Conservation (phyloP, 2,888 invertebrate species). For the Andrena fulva region DNA sequence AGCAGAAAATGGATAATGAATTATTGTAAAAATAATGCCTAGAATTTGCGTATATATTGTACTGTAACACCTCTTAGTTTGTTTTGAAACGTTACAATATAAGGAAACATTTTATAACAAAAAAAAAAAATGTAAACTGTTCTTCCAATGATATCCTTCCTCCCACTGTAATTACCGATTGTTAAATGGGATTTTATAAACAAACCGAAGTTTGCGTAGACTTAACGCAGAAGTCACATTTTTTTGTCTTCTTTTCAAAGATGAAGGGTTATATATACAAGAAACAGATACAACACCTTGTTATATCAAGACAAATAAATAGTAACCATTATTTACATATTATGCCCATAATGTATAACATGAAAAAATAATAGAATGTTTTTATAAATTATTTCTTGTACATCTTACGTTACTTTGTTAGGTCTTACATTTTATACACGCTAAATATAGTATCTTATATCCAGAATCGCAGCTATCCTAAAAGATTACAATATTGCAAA, state of each 20-base stretch:
- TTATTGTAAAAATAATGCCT: conserved; percentile 83
- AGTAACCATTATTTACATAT: conserved; percentile 67
- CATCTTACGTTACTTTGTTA: conserved; percentile 47
- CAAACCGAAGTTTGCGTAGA: neutral
- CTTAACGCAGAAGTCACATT: neutral
- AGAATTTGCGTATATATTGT: conserved; percentile 82
- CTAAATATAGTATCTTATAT: conserved; percentile 43
- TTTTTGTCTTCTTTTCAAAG: neutral
- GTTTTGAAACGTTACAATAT: conserved; percentile 83
- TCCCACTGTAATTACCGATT: conserved; percentile 9
- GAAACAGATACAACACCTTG: conserved; percentile 40
- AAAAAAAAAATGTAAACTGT: conserved; percentile 21
- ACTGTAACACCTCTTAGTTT: conserved; percentile 82
- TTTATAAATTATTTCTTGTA: conserved; percentile 54
- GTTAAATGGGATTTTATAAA: conserved; percentile 1
- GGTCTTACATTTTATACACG: conserved; percentile 44
- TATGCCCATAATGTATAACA: conserved; percentile 54
- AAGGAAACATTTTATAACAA: conserved; percentile 84
- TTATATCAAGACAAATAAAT: conserved; percentile 58
- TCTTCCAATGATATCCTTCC: conserved; percentile 48
- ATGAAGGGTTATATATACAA: conserved; percentile 16
- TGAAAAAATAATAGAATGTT: conserved; percentile 67
- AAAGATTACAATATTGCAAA: conserved; percentile 36
- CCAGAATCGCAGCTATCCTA: conserved; percentile 34
- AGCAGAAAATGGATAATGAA: conserved; percentile 76